Conservation (phyloP, 2,888 invertebrate genomes). For the Andrena dorsata region DNA sequence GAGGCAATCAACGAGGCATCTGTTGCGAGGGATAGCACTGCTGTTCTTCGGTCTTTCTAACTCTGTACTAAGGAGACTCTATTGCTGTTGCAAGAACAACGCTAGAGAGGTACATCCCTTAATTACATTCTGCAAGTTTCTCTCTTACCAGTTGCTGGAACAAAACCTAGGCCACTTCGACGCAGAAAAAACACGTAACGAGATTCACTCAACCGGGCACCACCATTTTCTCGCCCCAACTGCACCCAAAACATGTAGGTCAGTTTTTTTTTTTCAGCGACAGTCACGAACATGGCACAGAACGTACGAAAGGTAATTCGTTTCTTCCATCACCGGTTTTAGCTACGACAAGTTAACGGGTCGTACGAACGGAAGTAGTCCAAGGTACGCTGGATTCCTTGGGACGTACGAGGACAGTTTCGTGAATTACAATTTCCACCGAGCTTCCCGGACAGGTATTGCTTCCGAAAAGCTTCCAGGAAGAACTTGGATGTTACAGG, state of each 20-base stretch:
- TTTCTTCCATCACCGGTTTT: not conserved
- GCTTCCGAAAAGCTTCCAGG: not conserved
- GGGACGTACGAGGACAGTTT: not conserved
- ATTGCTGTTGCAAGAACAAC: not conserved
- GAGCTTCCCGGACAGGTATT: not conserved
- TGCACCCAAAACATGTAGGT: not conserved
- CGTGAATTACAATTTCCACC: conserved; percentile 6
- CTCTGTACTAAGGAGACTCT: too few species aligned
- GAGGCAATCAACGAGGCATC: not conserved
- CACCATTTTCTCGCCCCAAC: not conserved
- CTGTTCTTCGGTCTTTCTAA: not conserved
- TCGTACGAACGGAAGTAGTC: not conserved
- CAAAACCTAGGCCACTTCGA: not conserved
- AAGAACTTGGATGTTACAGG: not conserved
- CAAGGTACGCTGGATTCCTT: not conserved
- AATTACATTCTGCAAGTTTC: not conserved
- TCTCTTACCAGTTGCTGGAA: not conserved
- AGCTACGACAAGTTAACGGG: not conserved
- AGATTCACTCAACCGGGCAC: not conserved
- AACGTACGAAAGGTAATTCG: conserved; percentile 13
- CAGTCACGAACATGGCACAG: too few species aligned
- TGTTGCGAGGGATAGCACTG: too few species aligned
- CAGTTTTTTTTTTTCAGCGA: not conserved
- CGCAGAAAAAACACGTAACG: not conserved
- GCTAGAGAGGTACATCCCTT: too few species aligned